Percentiles rank a stretch among this genome's conserved stretches.
Evolutionary conservation across 2,797 vertebrate genomes (phyloP).

Genomic region (Adelosebastes latens): DNA sequence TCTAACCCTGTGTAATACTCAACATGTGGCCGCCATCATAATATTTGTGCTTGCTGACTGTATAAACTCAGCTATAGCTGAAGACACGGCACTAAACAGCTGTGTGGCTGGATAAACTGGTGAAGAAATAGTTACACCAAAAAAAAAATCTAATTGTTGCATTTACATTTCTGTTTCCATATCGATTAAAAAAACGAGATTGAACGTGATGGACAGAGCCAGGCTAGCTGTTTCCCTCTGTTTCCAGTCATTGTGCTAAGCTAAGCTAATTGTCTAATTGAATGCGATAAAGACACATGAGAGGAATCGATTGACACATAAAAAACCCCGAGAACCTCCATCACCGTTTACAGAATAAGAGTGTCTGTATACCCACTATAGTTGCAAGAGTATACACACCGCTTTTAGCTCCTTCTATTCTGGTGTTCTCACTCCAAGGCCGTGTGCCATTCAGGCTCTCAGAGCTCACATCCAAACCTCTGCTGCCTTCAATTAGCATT

Average conservation of each 20-base stretch:
- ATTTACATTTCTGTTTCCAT: not conserved
- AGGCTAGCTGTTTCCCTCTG: not conserved
- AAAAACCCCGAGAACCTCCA: too few relatives aligned
- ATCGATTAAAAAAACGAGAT: not conserved
- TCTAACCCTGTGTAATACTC: not conserved
- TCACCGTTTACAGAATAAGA: constrained; percentile 23
- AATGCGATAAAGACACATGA: too few relatives aligned
- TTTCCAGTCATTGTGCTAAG: not conserved
- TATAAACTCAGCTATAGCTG: not conserved
- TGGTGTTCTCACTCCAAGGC: constrained; percentile 78
- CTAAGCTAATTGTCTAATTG: too few relatives aligned
- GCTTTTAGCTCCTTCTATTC: constrained; percentile 75
- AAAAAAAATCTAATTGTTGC: too few relatives aligned
- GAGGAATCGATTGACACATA: too few relatives aligned
- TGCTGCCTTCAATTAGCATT: constrained; percentile 82
- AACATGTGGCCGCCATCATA: too few relatives aligned
- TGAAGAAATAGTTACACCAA: not conserved
- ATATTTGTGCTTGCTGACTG: too few relatives aligned
- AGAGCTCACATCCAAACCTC: constrained; percentile 75
- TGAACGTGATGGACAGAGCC: not conserved
- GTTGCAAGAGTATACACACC: constrained; percentile 38
- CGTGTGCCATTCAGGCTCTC: constrained; percentile 75
- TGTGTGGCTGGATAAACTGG: not conserved
- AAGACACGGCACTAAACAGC: not conserved
- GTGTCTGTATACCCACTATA: constrained; percentile 39